These are phyloP conservation scores for Zootoca vivipara DNA, from an alignment of 2,113 vertebrate species.

Conservation along the genomic window DNA sequence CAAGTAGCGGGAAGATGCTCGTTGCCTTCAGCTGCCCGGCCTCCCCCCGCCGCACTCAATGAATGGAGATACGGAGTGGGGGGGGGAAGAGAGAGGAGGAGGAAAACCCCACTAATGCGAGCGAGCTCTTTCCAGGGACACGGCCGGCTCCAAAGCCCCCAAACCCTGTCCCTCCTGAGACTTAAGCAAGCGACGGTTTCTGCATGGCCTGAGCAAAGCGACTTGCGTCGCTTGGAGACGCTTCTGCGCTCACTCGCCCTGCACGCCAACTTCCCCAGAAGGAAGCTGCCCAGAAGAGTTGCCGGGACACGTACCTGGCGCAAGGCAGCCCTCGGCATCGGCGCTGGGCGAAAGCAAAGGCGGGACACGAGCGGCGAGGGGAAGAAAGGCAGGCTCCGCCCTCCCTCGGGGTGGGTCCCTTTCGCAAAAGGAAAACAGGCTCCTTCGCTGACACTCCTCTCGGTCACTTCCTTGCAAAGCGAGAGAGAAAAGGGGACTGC, in stretches of 20 bases:
- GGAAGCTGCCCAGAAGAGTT: not conserved
- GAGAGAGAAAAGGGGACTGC: not conserved
- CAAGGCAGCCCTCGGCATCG: constrained; percentile 48
- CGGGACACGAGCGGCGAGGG: not conserved
- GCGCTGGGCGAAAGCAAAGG: constrained; percentile 23
- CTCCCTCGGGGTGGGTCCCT: constrained; percentile 76
- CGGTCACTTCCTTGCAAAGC: constrained; percentile 79
- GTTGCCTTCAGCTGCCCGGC: not conserved
- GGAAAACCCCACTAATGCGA: not conserved
- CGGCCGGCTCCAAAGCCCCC: not conserved
- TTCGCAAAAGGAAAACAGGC: constrained; percentile 54
- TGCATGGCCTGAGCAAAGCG: too few relatives aligned
- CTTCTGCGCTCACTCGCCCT: not conserved
- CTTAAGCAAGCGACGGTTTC: too few relatives aligned
- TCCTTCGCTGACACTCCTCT: constrained; percentile 70
- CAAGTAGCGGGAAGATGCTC: constrained; percentile 20
- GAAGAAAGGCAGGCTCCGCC: constrained; percentile 75
- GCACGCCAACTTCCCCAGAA: not conserved
- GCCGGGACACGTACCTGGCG: constrained; percentile 67
- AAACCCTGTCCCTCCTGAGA: constrained; percentile 42
- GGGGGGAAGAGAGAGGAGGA: not conserved
- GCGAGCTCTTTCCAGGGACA: not conserved
- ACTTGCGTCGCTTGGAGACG: not conserved
- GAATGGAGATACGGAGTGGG: not conserved
- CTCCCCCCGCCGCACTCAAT: not conserved